Percentiles rank a stretch among this genome's conserved stretches.
phyloP scores from a whole-genome alignment of 2,888 invertebrate genomes.

The Eupeodes latifasciatus region DNA sequence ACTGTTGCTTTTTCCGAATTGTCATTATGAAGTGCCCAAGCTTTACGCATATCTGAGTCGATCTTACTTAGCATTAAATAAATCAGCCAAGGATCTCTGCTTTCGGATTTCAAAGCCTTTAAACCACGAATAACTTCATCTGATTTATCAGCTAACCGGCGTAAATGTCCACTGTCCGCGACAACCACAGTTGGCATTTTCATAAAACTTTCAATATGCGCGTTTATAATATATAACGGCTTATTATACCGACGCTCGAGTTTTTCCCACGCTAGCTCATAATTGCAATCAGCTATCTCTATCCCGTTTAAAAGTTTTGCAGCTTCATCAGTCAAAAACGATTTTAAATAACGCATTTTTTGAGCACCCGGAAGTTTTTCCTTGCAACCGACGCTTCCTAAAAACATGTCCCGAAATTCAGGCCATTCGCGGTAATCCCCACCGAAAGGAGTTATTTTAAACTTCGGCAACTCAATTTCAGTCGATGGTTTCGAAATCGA shows the following conservation, averaged over 20 bases:
- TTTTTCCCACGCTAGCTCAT: conserved; percentile 35
- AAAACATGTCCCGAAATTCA: not conserved
- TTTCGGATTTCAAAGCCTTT: conserved; percentile 4
- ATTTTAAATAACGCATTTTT: conserved; percentile 12
- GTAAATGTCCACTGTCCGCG: conserved; percentile 2
- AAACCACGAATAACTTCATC: conserved; percentile 20
- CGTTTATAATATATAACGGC: conserved; percentile 9
- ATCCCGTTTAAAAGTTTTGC: conserved; percentile 13
- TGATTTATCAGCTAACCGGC: not conserved
- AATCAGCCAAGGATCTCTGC: not conserved
- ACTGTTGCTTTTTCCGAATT: not conserved
- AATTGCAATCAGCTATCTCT: conserved; percentile 14
- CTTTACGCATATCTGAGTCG: too few relatives aligned
- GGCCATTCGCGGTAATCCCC: not conserved
- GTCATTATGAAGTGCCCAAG: too few relatives aligned
- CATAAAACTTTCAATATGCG: conserved; percentile 15
- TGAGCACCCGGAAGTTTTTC: not conserved
- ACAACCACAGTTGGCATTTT: not conserved
- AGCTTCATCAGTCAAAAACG: conserved; percentile 3
- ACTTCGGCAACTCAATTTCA: too few relatives aligned
- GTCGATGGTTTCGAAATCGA: too few relatives aligned
- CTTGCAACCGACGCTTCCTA: not conserved
- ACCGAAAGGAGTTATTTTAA: not conserved
- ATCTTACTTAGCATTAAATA: conserved; percentile 9
- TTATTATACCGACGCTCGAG: conserved; percentile 3